Evolutionary conservation across 2,797 vertebrate genomes (phyloP).

Genomic region (Varecia variegata): DNA sequence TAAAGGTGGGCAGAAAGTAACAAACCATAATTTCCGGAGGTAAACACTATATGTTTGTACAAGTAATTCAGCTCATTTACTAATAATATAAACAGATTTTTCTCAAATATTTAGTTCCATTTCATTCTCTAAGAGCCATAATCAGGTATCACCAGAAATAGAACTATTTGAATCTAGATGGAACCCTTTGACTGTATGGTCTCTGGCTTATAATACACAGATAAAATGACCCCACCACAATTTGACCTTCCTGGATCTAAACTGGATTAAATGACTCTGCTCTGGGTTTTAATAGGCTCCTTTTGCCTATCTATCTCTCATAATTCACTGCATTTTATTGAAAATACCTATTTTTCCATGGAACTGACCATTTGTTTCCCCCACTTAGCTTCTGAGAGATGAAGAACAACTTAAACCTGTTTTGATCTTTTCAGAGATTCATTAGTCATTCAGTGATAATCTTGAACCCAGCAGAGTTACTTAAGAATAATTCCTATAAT

Average conservation of each 20-base stretch:
- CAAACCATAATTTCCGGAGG: not conserved
- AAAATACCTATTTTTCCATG: not conserved
- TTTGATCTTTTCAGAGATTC: not conserved
- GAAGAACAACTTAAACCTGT: not conserved
- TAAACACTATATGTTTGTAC: not conserved
- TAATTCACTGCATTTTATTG: not conserved
- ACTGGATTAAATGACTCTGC: not conserved
- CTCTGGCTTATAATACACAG: not conserved
- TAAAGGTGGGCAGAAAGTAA: not conserved
- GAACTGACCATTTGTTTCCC: not conserved
- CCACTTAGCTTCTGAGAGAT: not conserved
- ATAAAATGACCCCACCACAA: fast-evolving
- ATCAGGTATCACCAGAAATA: not conserved
- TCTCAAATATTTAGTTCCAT: not conserved
- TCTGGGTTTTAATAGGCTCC: not conserved
- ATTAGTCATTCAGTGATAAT: not conserved
- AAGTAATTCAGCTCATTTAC: not conserved
- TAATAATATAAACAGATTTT: not conserved
- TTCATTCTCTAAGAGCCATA: not conserved
- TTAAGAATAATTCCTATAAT: not conserved
- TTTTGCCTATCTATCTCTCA: not conserved
- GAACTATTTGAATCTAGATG: not conserved
- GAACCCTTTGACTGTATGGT: not conserved
- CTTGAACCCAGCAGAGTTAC: not conserved
- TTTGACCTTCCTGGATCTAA: not conserved